Evolutionary conservation across 2,113 vertebrate genomes (phyloP).

Genomic region (Numida meleagris): DNA sequence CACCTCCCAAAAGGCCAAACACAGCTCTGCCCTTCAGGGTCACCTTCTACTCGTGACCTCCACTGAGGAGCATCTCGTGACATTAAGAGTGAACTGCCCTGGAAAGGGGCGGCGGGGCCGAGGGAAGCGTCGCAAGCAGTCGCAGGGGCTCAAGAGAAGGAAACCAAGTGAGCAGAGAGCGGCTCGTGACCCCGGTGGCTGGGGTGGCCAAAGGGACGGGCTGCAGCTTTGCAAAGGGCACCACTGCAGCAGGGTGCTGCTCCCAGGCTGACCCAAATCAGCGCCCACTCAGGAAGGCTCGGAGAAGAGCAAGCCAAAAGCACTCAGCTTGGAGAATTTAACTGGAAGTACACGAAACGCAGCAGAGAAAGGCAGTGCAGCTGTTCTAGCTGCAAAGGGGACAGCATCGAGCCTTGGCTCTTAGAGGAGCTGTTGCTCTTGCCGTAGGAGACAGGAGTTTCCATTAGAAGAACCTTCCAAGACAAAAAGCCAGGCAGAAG

Average conservation of each 20-base stretch:
- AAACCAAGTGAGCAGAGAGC: not conserved
- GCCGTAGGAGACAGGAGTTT: not conserved
- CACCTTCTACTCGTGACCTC: not conserved
- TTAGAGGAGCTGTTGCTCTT: not conserved
- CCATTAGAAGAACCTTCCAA: not conserved
- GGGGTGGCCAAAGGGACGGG: not conserved
- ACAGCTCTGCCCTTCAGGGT: not conserved
- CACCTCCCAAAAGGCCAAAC: not conserved
- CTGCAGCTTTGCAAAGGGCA: not conserved
- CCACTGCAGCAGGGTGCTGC: accelerated
- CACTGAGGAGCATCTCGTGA: not conserved
- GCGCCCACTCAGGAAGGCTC: not conserved
- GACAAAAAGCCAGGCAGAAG: constrained; percentile 53
- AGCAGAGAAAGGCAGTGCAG: not conserved
- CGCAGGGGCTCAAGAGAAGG: not conserved
- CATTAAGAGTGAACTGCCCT: not conserved
- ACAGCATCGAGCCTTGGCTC: not conserved
- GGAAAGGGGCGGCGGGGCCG: accelerated
- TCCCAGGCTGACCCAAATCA: not conserved
- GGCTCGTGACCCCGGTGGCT: not conserved
- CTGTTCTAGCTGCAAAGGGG: not conserved
- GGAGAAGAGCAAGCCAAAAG: not conserved
- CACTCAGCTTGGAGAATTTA: not conserved
- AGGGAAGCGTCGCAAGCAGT: not conserved
- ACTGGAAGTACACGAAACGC: not conserved